A percentile compares a stretch with the other conserved stretches of the same genome.
Conservation (phyloP, 2,797 vertebrate species). For the Tangara arthus region DNA sequence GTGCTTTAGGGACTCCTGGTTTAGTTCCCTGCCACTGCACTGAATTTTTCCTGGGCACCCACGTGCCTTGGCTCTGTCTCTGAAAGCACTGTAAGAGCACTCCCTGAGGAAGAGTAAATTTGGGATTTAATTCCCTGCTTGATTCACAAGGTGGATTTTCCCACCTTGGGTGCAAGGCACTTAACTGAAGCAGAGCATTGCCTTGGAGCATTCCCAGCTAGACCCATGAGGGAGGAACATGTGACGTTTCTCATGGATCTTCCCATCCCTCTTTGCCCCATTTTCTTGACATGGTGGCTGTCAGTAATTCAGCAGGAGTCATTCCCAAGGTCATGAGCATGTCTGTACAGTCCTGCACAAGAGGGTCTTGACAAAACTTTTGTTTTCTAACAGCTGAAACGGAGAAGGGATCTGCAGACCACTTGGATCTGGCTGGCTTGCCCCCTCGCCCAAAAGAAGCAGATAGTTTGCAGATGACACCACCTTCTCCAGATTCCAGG, state of each 20-base stretch:
- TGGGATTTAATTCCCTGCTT: not conserved
- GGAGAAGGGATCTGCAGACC: slow-evolving; percentile 86
- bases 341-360: not conserved
- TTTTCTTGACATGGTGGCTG: not conserved
- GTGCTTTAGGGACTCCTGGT: not conserved
- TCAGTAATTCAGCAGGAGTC: not conserved
- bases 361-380: not conserved
- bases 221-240: not conserved
- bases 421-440: slow-evolving; percentile 87
- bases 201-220: not conserved
- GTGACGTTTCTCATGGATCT: not conserved
- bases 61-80: not conserved
- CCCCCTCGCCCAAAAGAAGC: slow-evolving; percentile 80
- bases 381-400: slow-evolving; percentile 85
- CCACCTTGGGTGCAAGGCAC: not conserved
- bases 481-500: slow-evolving; percentile 86
- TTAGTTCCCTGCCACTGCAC: not conserved
- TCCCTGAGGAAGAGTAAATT: not conserved
- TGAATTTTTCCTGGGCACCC: not conserved
- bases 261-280: not conserved
- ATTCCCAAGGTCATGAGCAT: not conserved
- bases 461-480: slow-evolving; percentile 81
- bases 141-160: not conserved
- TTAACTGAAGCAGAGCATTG: not conserved
- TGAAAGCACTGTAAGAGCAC: not conserved